These are phyloP conservation scores for Zoroaster sp. DNA, from an alignment of 53 echinoderm and acorn worm genomes.

Conservation along the genomic window DNA sequence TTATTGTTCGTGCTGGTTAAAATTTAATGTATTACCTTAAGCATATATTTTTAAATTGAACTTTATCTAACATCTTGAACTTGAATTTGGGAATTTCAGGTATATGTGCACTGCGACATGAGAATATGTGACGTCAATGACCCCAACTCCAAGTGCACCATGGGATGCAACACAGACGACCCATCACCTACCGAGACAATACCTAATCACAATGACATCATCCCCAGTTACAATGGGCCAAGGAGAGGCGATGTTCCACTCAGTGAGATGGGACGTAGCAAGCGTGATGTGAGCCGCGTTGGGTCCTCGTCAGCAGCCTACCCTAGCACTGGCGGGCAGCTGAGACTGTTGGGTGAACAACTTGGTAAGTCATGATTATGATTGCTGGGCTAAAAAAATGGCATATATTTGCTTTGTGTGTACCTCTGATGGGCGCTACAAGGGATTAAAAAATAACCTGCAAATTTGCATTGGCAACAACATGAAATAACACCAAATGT, in stretches of 20 bases:
- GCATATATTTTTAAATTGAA: too few species aligned
- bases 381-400: neutral
- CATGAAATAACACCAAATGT: too few species aligned
- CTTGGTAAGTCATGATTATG: neutral
- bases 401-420: too few species aligned
- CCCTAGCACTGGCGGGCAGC: slow-evolving; percentile 30
- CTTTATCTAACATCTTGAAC: too few species aligned
- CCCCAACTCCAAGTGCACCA: slow-evolving; percentile 68
- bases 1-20: too few species aligned
- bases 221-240: neutral
- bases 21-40: too few species aligned
- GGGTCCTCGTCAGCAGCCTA: slow-evolving; percentile 44
- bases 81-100: slow-evolving; percentile 57
- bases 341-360: neutral
- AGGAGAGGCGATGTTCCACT: neutral
- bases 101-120: slow-evolving; percentile 84
- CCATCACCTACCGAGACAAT: neutral
- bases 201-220: neutral
- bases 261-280: neutral
- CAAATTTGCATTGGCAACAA: too few species aligned
- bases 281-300: slow-evolving; percentile 30
- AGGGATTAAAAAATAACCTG: too few species aligned
- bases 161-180: slow-evolving; percentile 48
- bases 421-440: too few species aligned
- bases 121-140: slow-evolving; percentile 70